Evolutionary conservation across 2,113 vertebrate genomes (phyloP).

Genomic region (Mionectes macconnelli): DNA sequence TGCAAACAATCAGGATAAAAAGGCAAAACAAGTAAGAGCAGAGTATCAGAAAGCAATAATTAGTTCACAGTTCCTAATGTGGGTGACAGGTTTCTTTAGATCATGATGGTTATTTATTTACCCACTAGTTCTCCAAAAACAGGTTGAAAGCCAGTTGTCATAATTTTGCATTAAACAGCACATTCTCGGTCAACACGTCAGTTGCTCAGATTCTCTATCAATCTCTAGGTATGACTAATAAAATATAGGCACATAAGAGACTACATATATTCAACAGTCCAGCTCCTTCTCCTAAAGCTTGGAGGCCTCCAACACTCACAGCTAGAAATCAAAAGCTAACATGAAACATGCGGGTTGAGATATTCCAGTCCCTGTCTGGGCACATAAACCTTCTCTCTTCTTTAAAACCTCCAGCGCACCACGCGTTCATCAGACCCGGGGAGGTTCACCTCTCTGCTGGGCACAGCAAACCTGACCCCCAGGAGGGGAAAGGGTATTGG

Average conservation of each 20-base stretch:
- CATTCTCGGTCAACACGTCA: background rate
- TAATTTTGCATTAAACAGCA: background rate
- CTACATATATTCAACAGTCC: background rate
- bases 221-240: background rate
- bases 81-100: slow-evolving; percentile 39
- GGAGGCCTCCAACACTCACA: background rate
- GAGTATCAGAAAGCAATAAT: slow-evolving; percentile 44
- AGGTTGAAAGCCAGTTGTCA: background rate
- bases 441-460: background rate
- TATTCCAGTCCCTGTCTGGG: background rate
- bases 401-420: fast-evolving
- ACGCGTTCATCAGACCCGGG: background rate
- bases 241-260: background rate
- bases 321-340: background rate
- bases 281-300: background rate
- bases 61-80: slow-evolving; percentile 38
- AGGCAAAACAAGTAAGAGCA: slow-evolving; percentile 62
- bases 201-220: background rate
- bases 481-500: background rate
- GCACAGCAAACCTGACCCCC: background rate
- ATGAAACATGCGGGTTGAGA: fast-evolving
- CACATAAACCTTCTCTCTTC: background rate
- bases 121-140: background rate
- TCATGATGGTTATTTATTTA: slow-evolving; percentile 24
- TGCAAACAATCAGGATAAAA: slow-evolving; percentile 51